These are phyloP conservation scores for Cordilura impudica DNA, from an alignment of 2,888 invertebrate genomes.

Conservation along the genomic window DNA sequence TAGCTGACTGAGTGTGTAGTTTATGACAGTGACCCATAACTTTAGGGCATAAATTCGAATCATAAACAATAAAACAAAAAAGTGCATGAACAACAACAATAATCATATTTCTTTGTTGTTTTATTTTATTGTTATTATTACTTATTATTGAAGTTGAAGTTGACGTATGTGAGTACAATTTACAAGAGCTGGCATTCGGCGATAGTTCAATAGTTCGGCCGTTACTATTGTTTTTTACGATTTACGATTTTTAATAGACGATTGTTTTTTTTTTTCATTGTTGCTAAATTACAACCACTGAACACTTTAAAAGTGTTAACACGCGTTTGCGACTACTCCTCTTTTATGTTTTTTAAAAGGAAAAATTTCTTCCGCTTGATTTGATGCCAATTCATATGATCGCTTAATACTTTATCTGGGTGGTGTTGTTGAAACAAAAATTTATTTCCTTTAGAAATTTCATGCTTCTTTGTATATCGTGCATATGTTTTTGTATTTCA, in stretches of 20 bases:
- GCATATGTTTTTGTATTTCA: constrained; percentile 9
- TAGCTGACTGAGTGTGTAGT: too few relatives aligned
- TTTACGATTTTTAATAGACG: not conserved
- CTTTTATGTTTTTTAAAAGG: not conserved
- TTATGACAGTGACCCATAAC: constrained; percentile 28
- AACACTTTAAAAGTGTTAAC: constrained; percentile 42
- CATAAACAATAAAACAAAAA: not conserved
- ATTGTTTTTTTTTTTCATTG: constrained; percentile 14
- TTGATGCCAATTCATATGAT: constrained; percentile 34
- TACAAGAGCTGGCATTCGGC: not conserved
- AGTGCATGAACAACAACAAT: not conserved
- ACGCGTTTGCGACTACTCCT: constrained; percentile 31
- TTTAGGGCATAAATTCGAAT: constrained; percentile 10
- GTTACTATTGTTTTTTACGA: not conserved
- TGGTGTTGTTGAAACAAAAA: constrained; percentile 45
- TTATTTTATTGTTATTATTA: constrained; percentile 1
- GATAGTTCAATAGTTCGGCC: not conserved
- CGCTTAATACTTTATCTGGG: constrained; percentile 28
- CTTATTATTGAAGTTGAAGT: constrained; percentile 21
- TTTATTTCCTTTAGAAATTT: constrained; percentile 46
- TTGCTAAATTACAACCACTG: constrained; percentile 41
- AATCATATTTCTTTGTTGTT: constrained; percentile 4
- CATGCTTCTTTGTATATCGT: constrained; percentile 12
- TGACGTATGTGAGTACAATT: constrained; percentile 6
- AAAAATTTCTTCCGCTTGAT: constrained; percentile 47